Evolutionary conservation across 2,888 invertebrate species (phyloP).

Genomic region (Tinea pellionella): DNA sequence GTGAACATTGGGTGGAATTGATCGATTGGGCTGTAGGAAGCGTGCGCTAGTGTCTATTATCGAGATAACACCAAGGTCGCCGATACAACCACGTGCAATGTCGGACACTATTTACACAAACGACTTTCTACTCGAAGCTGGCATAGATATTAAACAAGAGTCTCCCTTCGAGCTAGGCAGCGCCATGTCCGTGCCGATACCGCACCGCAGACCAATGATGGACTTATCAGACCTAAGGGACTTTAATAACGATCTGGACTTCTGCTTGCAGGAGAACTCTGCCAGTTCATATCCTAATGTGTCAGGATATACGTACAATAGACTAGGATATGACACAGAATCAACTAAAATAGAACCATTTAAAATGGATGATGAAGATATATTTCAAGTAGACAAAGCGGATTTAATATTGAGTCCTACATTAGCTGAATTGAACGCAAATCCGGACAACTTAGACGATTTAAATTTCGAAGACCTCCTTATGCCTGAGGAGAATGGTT

Average conservation of each 20-base stretch:
- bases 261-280: conserved; percentile 62
- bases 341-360: conserved; percentile 26
- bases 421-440: conserved; percentile 86
- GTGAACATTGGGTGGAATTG: conserved; percentile 54
- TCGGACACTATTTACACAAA: conserved; percentile 72
- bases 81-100: conserved; percentile 69
- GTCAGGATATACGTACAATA: conserved; percentile 35
- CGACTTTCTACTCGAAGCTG: conserved; percentile 73
- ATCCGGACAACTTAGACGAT: conserved; percentile 85
- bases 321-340: conserved; percentile 51
- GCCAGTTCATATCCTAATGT: conserved; percentile 46
- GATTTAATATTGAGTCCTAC: conserved; percentile 87
- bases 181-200: conserved; percentile 71
- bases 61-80: conserved; percentile 26
- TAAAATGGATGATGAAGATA: conserved; percentile 87
- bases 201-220: conserved; percentile 56
- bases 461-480: conserved; percentile 88
- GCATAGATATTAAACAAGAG: conserved; percentile 74
- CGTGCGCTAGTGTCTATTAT: conserved; percentile 63
- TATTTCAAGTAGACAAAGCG: conserved; percentile 88
- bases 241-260: conserved; percentile 67
- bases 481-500: conserved; percentile 76
- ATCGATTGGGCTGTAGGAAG: conserved; percentile 61
- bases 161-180: conserved; percentile 55
- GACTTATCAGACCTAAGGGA: conserved; percentile 43